Conservation (phyloP, 2,888 invertebrate species). For the Andrena bicolor region DNA sequence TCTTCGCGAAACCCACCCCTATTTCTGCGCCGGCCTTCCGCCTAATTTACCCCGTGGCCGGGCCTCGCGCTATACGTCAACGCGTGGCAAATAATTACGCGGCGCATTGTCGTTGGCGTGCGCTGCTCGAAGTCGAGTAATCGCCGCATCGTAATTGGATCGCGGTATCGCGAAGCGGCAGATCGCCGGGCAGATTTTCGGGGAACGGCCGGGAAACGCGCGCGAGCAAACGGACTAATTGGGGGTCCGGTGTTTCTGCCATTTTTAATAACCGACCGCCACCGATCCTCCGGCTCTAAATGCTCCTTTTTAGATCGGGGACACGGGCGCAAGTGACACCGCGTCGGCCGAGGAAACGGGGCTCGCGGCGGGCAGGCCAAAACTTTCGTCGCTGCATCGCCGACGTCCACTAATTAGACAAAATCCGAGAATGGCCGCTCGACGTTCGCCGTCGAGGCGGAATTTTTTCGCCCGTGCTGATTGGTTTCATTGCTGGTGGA, state of each 20-base stretch:
- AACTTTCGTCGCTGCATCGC: not conserved
- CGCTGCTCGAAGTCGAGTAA: constrained; percentile 33
- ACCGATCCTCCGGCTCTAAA: not conserved
- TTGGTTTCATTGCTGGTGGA: constrained; percentile 42
- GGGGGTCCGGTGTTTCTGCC: constrained; percentile 42
- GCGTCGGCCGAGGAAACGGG: constrained; percentile 2
- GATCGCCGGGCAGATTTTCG: constrained; percentile 14
- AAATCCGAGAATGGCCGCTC: not conserved
- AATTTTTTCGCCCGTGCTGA: constrained; percentile 33
- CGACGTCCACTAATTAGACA: constrained; percentile 38
- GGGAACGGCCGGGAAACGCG: constrained; percentile 28
- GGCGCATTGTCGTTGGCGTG: constrained; percentile 39
- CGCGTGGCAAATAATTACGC: constrained; percentile 42
- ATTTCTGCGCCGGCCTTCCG: constrained; percentile 33
- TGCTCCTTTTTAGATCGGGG: constrained; percentile 28
- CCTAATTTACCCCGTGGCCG: constrained; percentile 24
- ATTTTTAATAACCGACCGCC: constrained; percentile 52
- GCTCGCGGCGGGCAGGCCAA: not conserved
- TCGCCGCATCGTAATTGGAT: constrained; percentile 57
- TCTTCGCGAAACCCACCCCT: constrained; percentile 24
- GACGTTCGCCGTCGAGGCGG: not conserved
- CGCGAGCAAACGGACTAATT: constrained; percentile 41
- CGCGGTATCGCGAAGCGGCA: constrained; percentile 39
- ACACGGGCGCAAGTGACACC: constrained; percentile 23
- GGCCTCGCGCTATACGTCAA: not conserved